Percentiles rank a stretch among this genome's conserved stretches.
These are phyloP conservation scores for Drosophila gunungcola DNA, from an alignment of 1,140 invertebrate genomes.

Conservation along the genomic window DNA sequence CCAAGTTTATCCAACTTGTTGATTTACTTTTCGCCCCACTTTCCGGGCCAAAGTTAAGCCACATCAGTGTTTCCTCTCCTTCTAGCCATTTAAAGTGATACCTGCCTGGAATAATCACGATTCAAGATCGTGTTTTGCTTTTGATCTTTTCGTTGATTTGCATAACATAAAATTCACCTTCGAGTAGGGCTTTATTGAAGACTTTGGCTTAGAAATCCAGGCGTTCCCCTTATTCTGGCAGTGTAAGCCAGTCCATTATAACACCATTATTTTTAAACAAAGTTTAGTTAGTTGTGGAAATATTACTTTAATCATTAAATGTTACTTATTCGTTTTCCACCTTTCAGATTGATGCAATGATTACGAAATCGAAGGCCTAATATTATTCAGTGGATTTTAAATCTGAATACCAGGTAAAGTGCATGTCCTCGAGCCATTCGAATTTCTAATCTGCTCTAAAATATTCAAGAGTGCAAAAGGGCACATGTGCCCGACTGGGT, in stretches of 20 bases:
- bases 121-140: slow-evolving; percentile 46
- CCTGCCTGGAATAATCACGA: slow-evolving; percentile 67
- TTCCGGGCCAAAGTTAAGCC: slow-evolving; percentile 45
- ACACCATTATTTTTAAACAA: too few relatives aligned
- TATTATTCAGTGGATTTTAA: slow-evolving; percentile 8
- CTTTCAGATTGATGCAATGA: too few relatives aligned
- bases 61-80: slow-evolving; percentile 33
- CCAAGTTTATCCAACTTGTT: slow-evolving; percentile 74
- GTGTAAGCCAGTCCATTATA: too few relatives aligned
- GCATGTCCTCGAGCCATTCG: background rate
- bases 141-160: slow-evolving; percentile 57
- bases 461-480: slow-evolving; percentile 69
- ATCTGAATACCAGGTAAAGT: slow-evolving; percentile 1
- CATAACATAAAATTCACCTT: slow-evolving; percentile 23
- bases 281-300: too few relatives aligned
- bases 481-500: slow-evolving; percentile 64
- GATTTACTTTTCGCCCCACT: slow-evolving; percentile 63
- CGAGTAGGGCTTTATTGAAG: slow-evolving; percentile 15
- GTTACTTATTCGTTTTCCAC: too few relatives aligned
- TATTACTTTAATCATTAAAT: too few relatives aligned
- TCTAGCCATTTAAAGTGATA: slow-evolving; percentile 41
- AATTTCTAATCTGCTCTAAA: slow-evolving; percentile 29
- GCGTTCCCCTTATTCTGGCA: too few relatives aligned
- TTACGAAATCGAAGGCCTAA: too few relatives aligned
- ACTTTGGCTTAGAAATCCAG: background rate